Evolutionary conservation across 2,797 vertebrate species (phyloP).

Genomic region (Schizothorax lantsangensis): DNA sequence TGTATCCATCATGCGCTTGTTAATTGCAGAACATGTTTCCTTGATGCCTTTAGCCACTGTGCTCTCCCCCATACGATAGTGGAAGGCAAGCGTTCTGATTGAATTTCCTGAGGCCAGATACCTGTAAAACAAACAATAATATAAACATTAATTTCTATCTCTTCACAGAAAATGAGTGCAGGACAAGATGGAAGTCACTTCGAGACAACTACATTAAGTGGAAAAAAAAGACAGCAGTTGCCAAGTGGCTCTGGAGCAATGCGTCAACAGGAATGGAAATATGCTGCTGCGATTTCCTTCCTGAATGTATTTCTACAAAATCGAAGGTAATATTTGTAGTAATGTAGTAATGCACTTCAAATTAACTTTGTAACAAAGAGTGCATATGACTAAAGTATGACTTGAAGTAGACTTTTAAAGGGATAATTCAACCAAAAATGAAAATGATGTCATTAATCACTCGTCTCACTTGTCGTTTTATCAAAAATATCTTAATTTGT

Average conservation of each 20-base stretch:
- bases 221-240: neutral
- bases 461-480: no score
- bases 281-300: neutral
- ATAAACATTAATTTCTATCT: neutral
- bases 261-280: neutral
- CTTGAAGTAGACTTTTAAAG: neutral
- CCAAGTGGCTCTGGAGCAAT: neutral
- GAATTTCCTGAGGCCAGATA: no score
- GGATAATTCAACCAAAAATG: no score
- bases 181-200: no score
- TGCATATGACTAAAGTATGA: neutral
- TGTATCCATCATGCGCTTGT: neutral
- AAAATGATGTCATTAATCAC: no score
- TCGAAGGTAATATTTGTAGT: neutral
- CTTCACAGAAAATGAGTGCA: neutral
- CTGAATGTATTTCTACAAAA: neutral
- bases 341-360: neutral
- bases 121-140: neutral
- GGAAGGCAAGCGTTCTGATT: no score
- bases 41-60: no score
- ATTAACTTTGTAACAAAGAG: neutral
- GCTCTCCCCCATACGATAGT: no score
- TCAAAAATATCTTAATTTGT: no score
- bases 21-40: no score
- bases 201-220: neutral